Conservation (phyloP, 2,888 invertebrate species). For the Drosophila merina region DNA sequence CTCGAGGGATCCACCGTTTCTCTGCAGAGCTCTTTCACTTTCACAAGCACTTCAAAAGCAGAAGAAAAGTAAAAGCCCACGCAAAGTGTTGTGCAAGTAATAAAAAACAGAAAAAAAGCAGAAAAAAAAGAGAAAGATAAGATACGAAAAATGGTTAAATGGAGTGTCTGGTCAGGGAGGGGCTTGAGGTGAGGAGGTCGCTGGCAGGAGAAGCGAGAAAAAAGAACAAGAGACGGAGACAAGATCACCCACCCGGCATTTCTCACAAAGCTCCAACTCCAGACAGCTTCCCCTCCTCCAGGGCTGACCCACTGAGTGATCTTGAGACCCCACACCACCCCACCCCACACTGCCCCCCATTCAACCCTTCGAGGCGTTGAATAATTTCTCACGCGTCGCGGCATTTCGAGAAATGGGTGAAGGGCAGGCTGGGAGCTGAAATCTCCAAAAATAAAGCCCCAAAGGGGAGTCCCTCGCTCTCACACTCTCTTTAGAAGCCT, state of each 20-base stretch:
- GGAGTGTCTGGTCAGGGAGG: not conserved
- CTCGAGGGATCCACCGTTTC: slow-evolving; percentile 16
- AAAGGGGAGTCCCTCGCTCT: not conserved
- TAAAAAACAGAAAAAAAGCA: too few relatives aligned
- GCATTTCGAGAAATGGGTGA: slow-evolving; percentile 56
- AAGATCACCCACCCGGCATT: not conserved
- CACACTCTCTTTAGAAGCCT: not conserved
- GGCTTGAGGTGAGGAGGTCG: slow-evolving; percentile 41
- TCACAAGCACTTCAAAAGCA: slow-evolving; percentile 47
- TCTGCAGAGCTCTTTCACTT: slow-evolving; percentile 49
- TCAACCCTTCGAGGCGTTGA: slow-evolving; percentile 24
- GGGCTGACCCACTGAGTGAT: slow-evolving; percentile 55
- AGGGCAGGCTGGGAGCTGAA: slow-evolving; percentile 45
- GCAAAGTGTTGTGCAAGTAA: slow-evolving; percentile 52
- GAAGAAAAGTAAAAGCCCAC: slow-evolving; percentile 68
- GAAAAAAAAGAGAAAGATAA: slow-evolving; percentile 52
- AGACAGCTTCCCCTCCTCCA: slow-evolving; percentile 3
- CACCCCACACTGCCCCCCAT: not conserved
- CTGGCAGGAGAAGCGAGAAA: slow-evolving; percentile 13
- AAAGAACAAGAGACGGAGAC: not conserved
- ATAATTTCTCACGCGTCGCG: slow-evolving; percentile 46
- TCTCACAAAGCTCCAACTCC: not conserved
- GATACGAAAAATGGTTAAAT: slow-evolving; percentile 44
- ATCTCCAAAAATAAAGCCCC: not conserved
- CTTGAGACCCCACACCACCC: not conserved